Evolutionary conservation across 35 echinoderm and acorn worm species (phyloP), one percentile per base, ranked within the genome.

Genomic region (Eucidaris tribuloides): DNA sequence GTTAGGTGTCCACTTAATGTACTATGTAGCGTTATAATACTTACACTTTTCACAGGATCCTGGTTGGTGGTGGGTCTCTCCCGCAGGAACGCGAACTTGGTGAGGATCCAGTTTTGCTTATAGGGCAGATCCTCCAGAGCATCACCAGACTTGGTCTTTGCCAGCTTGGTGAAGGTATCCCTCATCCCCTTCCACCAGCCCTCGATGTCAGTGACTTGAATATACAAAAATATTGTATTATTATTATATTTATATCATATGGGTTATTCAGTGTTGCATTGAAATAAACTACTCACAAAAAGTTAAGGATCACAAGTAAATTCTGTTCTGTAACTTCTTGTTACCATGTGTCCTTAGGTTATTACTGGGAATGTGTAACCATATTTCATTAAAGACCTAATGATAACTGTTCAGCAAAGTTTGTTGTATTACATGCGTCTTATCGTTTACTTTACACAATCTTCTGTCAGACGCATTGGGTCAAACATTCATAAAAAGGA

Each of bases 211-310:
- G 64, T 70, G 27, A 70, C 64, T 70, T 25, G 64, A 70, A 70
- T 70, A 70, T 70, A 70, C 56, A 70, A 70, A 70, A 70, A 70
- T 70, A 70, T 70, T 70, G 35, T 70, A 70, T 70, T 70, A 38
- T 34, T 70, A 70, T 70, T 70, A 70, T 70, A 70, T 70, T 70
- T 70, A 20, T 70, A 70, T 70, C 64, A 70, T 70, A 70, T 70
- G 35, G 64, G 19, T 70, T 70, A 70, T 70, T 70, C 64, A 70
- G 64, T 70, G 64, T 70, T 70, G 64, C 64, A 70, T 70, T 70
- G 64, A 70, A 70, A 70, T 70, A 70, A 34, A 70, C 64, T 70
- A 70, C 64, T 70, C 64, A 70, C 64, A 70, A 70, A 70, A 70
- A 52, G 48, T 52, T 52, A 11, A 52, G 48, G 48, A 52, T 52